phyloP scores from a whole-genome alignment of 2,888 invertebrate genomes.

The Spisula subtruncata region DNA sequence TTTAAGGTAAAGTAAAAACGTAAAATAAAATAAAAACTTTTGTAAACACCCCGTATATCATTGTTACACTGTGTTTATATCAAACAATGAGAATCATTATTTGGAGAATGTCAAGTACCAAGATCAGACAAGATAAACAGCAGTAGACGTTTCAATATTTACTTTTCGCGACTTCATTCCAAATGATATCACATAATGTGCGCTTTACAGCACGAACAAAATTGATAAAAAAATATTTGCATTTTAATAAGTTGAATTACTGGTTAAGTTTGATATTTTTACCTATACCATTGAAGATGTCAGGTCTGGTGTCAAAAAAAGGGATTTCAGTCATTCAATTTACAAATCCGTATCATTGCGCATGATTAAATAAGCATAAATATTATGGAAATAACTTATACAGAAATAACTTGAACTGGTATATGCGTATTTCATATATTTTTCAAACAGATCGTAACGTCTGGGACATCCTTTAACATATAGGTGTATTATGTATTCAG shows the following conservation, averaged over 20 bases:
- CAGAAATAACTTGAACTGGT: neutral
- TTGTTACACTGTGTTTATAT: neutral
- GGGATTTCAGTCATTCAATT: neutral
- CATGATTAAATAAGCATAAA: neutral
- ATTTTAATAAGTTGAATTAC: constrained; percentile 2
- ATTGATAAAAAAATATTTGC: constrained; percentile 16
- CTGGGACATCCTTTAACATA: too few species aligned
- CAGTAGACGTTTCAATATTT: neutral
- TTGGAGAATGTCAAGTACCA: neutral
- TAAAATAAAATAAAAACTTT: too few species aligned
- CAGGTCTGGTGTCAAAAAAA: neutral
- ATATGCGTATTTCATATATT: too few species aligned
- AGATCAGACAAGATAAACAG: neutral
- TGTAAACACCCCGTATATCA: too few species aligned
- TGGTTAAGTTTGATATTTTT: neutral
- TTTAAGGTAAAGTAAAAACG: too few species aligned
- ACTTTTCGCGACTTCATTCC: neutral
- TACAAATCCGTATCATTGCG: neutral
- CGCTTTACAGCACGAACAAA: neutral
- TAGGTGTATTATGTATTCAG: too few species aligned
- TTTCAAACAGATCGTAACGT: too few species aligned
- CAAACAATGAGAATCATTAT: neutral
- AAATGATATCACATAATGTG: constrained; percentile 8
- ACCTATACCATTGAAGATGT: neutral
- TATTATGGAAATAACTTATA: neutral